Evolutionary conservation across 2,113 vertebrate species (phyloP).

Genomic region (Tragelaphus strepsiceros): DNA sequence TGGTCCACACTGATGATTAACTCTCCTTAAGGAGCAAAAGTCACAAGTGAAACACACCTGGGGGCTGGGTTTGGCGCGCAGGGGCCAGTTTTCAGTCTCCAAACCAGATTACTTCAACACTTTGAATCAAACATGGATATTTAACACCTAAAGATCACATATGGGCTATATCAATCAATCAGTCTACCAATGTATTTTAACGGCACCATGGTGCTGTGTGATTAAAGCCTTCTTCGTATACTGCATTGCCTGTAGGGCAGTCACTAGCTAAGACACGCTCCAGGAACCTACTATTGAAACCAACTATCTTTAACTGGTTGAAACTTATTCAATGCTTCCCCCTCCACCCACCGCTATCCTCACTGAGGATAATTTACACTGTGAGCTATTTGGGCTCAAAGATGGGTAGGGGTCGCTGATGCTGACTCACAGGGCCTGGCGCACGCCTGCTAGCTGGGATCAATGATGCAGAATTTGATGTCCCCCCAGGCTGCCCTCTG

Average conservation of each 20-base stretch:
- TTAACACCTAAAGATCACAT: not conserved
- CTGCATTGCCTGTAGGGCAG: not conserved
- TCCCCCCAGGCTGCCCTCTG: not conserved
- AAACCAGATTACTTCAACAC: not conserved
- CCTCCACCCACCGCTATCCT: no score
- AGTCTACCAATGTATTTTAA: not conserved
- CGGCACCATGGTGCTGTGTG: not conserved
- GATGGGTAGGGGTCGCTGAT: not conserved
- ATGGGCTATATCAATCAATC: not conserved
- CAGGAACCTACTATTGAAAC: not conserved
- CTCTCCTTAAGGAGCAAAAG: not conserved
- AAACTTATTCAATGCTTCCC: not conserved
- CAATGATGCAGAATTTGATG: not conserved
- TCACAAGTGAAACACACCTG: not conserved
- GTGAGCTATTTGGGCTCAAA: not conserved
- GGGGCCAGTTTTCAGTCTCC: not conserved
- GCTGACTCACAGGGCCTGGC: not conserved
- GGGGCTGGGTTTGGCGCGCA: not conserved
- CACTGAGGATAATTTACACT: not conserved
- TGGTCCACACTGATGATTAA: not conserved
- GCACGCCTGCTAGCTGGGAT: not conserved
- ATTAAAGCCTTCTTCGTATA: not conserved
- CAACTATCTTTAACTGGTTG: not conserved
- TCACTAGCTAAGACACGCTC: fast-evolving
- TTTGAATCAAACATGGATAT: not conserved